phyloP scores from a whole-genome alignment of 2,797 vertebrate species.

The Aphelocoma californica region DNA sequence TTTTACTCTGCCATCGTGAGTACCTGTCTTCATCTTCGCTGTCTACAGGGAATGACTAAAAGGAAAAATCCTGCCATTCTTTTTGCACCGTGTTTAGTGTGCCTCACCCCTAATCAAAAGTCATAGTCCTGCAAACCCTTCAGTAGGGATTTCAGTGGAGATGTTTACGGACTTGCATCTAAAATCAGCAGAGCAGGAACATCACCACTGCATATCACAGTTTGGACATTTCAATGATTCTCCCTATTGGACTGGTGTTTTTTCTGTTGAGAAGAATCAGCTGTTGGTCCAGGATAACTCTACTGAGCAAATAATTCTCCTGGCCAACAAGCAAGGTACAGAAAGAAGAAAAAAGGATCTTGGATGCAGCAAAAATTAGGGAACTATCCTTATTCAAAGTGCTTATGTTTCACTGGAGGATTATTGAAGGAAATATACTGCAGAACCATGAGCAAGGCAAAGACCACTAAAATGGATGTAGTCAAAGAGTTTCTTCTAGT shows the following conservation, averaged over 20 bases:
- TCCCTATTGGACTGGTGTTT: background rate
- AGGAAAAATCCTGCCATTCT: background rate
- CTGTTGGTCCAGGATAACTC: background rate
- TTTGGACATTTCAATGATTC: background rate
- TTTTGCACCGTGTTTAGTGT: background rate
- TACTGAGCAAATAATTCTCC: background rate
- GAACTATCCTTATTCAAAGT: background rate
- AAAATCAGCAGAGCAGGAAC: background rate
- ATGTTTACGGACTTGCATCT: background rate
- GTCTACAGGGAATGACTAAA: background rate
- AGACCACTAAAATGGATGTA: background rate
- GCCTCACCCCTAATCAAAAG: background rate
- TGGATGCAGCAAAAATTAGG: background rate
- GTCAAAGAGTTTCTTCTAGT: background rate
- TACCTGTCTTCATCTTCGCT: background rate
- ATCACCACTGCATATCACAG: too few relatives aligned
- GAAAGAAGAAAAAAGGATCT: background rate
- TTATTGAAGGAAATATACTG: background rate
- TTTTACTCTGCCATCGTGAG: background rate
- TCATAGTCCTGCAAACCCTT: background rate
- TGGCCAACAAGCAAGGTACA: rapidly evolving
- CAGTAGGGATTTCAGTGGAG: background rate
- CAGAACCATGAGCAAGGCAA: background rate
- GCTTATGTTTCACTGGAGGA: background rate
- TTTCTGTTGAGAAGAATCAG: background rate